phyloP scores from a whole-genome alignment of 1,140 invertebrate species.

The Leptoteleia sp. region DNA sequence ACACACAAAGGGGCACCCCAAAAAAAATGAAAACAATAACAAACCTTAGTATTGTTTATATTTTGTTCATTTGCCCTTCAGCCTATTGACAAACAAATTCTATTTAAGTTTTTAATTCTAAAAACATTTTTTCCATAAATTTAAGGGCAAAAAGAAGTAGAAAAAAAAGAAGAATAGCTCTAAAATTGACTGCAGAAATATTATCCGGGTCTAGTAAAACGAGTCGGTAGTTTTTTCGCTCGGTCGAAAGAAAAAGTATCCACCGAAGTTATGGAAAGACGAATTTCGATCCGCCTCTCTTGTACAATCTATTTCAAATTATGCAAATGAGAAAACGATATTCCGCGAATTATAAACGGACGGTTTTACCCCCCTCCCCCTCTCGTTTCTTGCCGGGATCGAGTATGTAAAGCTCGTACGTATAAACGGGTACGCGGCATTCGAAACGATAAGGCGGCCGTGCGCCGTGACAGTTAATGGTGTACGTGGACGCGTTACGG shows the following conservation, averaged over 20 bases:
- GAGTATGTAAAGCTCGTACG: conserved; percentile 52
- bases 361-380: conserved; percentile 36
- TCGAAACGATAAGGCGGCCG: conserved; percentile 30
- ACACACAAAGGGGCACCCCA: no score
- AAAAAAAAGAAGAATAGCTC: no score
- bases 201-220: no score
- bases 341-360: conserved; percentile 51
- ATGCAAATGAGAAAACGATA: conserved; percentile 55
- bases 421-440: conserved; percentile 14
- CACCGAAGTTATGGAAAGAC: conserved; percentile 1
- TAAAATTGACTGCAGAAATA: no score
- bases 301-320: conserved; percentile 52
- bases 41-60: no score
- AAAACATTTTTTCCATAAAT: no score
- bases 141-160: no score
- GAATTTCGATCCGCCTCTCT: conserved; percentile 5
- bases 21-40: no score
- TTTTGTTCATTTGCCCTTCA: no score
- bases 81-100: no score
- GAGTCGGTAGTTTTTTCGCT: no score
- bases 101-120: no score
- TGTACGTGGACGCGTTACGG: conserved; percentile 24
- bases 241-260: neutral
- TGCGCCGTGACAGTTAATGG: conserved; percentile 43
- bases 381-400: conserved; percentile 22